These are phyloP conservation scores for Drosophila aldrichi DNA, from an alignment of 2,888 invertebrate species.

Conservation along the genomic window DNA sequence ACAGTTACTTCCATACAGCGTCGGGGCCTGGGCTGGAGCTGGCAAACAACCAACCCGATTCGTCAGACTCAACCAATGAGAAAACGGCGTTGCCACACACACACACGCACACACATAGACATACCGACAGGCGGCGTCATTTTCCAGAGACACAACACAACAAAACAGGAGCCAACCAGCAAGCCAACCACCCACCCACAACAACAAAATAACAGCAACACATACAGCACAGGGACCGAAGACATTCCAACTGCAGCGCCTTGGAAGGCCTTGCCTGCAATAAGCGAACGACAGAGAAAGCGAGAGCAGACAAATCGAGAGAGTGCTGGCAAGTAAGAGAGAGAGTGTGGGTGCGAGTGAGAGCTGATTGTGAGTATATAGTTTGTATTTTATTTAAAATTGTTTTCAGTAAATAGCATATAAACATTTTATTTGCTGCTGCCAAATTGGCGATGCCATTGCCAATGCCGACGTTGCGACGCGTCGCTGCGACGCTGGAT, in stretches of 20 bases:
- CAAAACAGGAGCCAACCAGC: slow-evolving; percentile 78
- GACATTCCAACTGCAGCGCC: slow-evolving; percentile 77
- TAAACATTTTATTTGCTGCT: slow-evolving; percentile 80
- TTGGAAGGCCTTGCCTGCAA: slow-evolving; percentile 65
- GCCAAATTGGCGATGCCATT: slow-evolving; percentile 54
- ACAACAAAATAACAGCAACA: slow-evolving; percentile 56
- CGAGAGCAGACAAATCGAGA: slow-evolving; percentile 16
- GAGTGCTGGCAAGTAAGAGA: slow-evolving; percentile 16
- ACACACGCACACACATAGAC: slow-evolving; percentile 52
- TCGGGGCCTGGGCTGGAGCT: slow-evolving; percentile 33
- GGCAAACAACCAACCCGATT: slow-evolving; percentile 76
- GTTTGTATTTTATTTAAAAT: slow-evolving; percentile 80
- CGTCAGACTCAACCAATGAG: slow-evolving; percentile 79
- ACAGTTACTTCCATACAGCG: slow-evolving; percentile 40
- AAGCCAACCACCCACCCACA: slow-evolving; percentile 64
- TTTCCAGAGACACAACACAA: slow-evolving; percentile 80
- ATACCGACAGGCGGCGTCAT: slow-evolving; percentile 75
- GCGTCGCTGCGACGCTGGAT: slow-evolving; percentile 33
- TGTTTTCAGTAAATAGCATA: slow-evolving; percentile 80
- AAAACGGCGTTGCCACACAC: slow-evolving; percentile 56
- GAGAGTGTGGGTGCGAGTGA: slow-evolving; percentile 25
- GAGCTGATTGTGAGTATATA: slow-evolving; percentile 30
- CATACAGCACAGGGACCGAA: slow-evolving; percentile 61
- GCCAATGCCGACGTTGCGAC: slow-evolving; percentile 1
- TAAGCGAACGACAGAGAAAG: slow-evolving; percentile 34